phyloP scores from a whole-genome alignment of 2,888 invertebrate species.

The Polydesmus complanatus region DNA sequence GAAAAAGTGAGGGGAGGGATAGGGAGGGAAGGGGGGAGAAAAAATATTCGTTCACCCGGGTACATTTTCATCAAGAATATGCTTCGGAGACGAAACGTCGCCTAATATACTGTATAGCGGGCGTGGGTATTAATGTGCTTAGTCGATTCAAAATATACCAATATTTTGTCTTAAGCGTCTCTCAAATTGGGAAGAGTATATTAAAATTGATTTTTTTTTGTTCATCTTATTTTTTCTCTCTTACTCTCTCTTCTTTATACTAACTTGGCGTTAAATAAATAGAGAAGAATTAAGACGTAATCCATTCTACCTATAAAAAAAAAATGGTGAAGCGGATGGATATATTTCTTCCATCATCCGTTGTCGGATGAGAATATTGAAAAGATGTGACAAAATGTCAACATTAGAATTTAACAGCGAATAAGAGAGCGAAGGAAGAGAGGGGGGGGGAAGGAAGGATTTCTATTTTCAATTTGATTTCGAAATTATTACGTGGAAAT shows the following conservation, averaged over 20 bases:
- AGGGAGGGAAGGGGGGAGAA: too few relatives aligned
- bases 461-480: too few relatives aligned
- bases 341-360: background rate
- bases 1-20: background rate
- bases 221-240: too few relatives aligned
- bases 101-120: background rate
- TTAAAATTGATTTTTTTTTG: background rate
- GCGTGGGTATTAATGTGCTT: background rate
- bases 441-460: too few relatives aligned
- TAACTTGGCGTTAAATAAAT: background rate
- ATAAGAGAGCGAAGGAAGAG: too few relatives aligned
- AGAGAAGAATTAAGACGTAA: background rate
- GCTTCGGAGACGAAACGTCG: background rate
- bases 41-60: too few relatives aligned
- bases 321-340: background rate
- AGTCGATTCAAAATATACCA: background rate
- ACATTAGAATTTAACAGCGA: background rate
- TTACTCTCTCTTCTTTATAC: too few relatives aligned
- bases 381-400: background rate
- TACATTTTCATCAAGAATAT: background rate
- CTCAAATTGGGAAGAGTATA: background rate
- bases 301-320: background rate
- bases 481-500: too few relatives aligned
- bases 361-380: too few relatives aligned
- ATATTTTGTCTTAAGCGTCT: background rate